Conservation (phyloP, 2,888 invertebrate genomes). For the Leptinotarsa tumamoca region DNA sequence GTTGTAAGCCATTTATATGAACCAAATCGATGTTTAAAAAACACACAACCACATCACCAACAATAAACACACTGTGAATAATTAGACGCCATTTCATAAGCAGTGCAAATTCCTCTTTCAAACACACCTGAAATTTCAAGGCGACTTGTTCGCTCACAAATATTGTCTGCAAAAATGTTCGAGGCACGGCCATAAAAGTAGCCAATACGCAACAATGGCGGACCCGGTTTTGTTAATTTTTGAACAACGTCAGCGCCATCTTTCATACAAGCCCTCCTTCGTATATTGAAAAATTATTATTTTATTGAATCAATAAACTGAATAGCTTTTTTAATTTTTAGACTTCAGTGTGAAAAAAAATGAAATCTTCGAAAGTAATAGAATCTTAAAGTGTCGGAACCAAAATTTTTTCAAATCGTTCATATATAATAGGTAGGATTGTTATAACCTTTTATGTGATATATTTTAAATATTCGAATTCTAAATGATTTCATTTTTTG, state of each 20-base stretch:
- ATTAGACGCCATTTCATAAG: constrained; percentile 40
- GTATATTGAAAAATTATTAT: constrained; percentile 9
- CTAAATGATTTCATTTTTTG: neutral
- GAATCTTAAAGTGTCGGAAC: no score
- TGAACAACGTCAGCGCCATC: constrained; percentile 60
- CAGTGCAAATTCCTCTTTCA: constrained; percentile 40
- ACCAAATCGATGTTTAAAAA: constrained; percentile 63
- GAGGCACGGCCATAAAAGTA: constrained; percentile 63
- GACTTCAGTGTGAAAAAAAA: no score
- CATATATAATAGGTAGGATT: no score
- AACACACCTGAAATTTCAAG: constrained; percentile 55
- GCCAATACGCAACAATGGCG: constrained; percentile 67
- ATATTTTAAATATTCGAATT: neutral
- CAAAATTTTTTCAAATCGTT: no score
- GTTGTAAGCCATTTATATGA: constrained; percentile 58
- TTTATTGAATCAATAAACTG: constrained; percentile 20
- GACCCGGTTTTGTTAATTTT: constrained; percentile 65
- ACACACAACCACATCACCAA: constrained; percentile 40
- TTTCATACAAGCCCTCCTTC: constrained; percentile 46
- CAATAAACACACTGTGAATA: constrained; percentile 32
- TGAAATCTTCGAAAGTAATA: no score
- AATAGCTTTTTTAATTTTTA: constrained; percentile 5
- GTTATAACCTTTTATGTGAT: no score
- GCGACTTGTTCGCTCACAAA: constrained; percentile 51
- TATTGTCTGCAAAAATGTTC: constrained; percentile 57